Conservation (phyloP, 2,888 invertebrate genomes). For the Nemoura dubitans region DNA sequence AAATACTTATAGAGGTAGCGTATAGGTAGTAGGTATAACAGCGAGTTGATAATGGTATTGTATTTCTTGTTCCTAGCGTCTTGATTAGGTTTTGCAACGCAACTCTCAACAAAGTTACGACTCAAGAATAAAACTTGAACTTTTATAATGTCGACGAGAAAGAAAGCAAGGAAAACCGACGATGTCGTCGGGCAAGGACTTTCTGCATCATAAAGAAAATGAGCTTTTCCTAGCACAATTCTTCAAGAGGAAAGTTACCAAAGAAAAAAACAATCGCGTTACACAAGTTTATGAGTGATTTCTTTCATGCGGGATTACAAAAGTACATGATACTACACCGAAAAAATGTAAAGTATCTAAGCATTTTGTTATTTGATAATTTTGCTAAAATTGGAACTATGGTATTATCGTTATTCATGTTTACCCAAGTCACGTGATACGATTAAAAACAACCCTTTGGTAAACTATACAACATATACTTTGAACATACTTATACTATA, state of each 20-base stretch:
- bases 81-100: background rate
- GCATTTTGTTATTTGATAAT: background rate
- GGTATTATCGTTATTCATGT: too few species aligned
- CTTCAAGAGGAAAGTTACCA: background rate
- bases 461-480: too few species aligned
- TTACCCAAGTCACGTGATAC: too few species aligned
- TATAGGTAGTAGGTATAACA: background rate
- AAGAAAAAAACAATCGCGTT: background rate
- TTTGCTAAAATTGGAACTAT: background rate
- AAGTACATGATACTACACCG: background rate
- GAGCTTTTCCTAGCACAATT: background rate
- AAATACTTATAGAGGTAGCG: too few species aligned
- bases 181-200: background rate
- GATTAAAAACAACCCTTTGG: too few species aligned
- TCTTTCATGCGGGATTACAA: background rate
- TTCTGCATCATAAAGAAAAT: conserved; percentile 5
- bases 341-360: background rate
- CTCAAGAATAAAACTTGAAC: background rate
- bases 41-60: background rate
- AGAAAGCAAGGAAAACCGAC: background rate
- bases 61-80: background rate
- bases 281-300: background rate
- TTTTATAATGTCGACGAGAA: background rate
- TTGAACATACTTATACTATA: too few species aligned
- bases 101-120: background rate